A percentile compares a stretch with the other conserved stretches of the same genome.
Conservation (phyloP, 2,797 vertebrate species). For the Tachyglossus aculeatus region DNA sequence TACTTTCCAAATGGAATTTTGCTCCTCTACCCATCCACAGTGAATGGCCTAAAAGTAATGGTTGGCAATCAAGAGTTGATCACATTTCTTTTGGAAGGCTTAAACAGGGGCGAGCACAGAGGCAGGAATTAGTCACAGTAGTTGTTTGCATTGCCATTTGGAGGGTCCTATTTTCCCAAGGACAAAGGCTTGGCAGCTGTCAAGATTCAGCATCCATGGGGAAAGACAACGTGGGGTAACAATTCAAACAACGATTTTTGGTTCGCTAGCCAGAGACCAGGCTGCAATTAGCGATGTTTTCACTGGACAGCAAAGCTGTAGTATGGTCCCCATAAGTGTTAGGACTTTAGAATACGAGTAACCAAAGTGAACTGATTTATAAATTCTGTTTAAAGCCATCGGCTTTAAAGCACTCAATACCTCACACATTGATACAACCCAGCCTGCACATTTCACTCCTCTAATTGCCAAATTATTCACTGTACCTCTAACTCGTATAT, state of each 20-base stretch:
- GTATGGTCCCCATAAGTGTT: neutral
- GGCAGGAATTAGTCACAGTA: conserved; percentile 24
- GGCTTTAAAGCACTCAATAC: too few species aligned
- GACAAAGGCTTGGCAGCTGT: conserved; percentile 13
- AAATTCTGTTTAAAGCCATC: too few species aligned
- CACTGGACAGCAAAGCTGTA: too few species aligned
- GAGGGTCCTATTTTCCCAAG: conserved; percentile 33
- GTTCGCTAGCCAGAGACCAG: neutral
- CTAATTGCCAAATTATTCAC: too few species aligned
- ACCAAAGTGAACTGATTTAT: neutral
- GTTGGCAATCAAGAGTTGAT: conserved; percentile 32
- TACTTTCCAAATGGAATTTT: neutral
- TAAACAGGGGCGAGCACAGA: conserved; percentile 43
- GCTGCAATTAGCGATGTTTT: too few species aligned
- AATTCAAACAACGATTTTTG: conserved; percentile 27
- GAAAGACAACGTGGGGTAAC: neutral
- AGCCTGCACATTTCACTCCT: too few species aligned
- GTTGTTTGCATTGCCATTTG: conserved; percentile 29
- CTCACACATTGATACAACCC: too few species aligned
- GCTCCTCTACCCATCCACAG: neutral
- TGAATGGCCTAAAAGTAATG: too few species aligned
- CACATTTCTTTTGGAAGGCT: conserved; percentile 32
- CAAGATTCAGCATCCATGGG: neutral
- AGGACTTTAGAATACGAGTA: neutral
- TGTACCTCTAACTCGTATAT: too few species aligned